Evolutionary conservation across 2,797 vertebrate genomes (phyloP), one percentile per base, ranked within the genome.

Genomic region (Acanthurus leucopareius): DNA sequence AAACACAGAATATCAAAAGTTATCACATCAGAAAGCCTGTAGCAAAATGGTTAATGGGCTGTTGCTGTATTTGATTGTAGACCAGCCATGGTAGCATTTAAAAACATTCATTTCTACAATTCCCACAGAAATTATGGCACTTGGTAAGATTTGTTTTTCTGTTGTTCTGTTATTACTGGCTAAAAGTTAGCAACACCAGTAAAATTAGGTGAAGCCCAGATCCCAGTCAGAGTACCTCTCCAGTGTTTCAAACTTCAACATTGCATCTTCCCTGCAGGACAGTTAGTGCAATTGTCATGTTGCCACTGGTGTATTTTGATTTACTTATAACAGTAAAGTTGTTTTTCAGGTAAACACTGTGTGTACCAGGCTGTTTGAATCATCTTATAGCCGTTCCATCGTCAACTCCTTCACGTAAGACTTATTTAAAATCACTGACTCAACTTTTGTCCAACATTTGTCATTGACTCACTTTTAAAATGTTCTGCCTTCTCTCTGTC

Each of bases 351-450:
- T 93, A 4, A 91, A 92, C 79, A 16, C 0, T 25, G 38, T 35
- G 11, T 58, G 44, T 32, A 3, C 0, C 1, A 60, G 0, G 0
- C 2, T 73, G 7, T 89, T 49, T 70, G 20, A 35, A 61, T 8
- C 69, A 59, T 10, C 2, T 9, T 93, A 47, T 65, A 1, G 0
- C 0, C 86, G 87, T 8, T 74, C 78, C 54, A 25, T 77, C 0
- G 5, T 93, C 10, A 68, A 84, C 2, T 3, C 11, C 4, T 93
- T 93, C 71, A 73, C 0, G 91, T 93, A 89, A 90, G 86, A 76
- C 11, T 0, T 22, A 10, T 42, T 75, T 79, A 69, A 1, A 15
- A 14, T 66, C 13, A 48, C 6, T 58, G 0, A 16, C 0, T 35
- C 4, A 4, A 3, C 0, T 49, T 47, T 71, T 69, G 0, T 10